Conservation (phyloP, 2,888 invertebrate genomes). For the Conistra vaccinii region DNA sequence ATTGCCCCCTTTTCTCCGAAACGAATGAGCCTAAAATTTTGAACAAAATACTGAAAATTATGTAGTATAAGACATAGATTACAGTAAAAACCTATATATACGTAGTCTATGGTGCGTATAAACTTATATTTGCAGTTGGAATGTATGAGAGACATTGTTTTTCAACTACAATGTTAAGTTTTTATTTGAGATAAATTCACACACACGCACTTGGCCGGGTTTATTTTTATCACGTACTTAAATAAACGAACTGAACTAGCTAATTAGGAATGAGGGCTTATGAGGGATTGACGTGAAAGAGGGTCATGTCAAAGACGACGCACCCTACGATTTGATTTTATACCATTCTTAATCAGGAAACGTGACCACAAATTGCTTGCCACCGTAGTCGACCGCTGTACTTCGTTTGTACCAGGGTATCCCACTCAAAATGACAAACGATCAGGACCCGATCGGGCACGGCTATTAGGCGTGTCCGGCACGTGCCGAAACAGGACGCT, state of each 20-base stretch:
- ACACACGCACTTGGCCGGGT: no score
- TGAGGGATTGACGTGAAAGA: slow-evolving; percentile 22
- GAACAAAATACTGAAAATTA: no score
- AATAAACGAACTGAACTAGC: background rate
- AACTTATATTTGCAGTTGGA: no score
- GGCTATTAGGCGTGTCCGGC: slow-evolving; percentile 14
- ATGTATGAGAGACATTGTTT: no score
- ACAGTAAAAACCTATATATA: no score
- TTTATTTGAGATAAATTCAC: no score
- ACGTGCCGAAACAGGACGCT: slow-evolving; percentile 22
- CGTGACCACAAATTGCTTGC: slow-evolving; percentile 26
- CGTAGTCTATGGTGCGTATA: no score
- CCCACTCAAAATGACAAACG: slow-evolving; percentile 51
- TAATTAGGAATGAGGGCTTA: background rate
- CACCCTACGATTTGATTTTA: slow-evolving; percentile 2
- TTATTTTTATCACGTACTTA: background rate
- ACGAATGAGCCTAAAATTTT: no score
- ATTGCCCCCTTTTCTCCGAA: no score
- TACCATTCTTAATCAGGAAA: background rate
- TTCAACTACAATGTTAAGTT: no score
- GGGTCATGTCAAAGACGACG: slow-evolving; percentile 3
- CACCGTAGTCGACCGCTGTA: background rate
- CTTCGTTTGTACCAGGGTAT: background rate
- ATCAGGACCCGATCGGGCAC: background rate
- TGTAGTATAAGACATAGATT: no score